These are phyloP conservation scores for Idaea biselata DNA, from an alignment of 2,888 invertebrate species.

Conservation along the genomic window DNA sequence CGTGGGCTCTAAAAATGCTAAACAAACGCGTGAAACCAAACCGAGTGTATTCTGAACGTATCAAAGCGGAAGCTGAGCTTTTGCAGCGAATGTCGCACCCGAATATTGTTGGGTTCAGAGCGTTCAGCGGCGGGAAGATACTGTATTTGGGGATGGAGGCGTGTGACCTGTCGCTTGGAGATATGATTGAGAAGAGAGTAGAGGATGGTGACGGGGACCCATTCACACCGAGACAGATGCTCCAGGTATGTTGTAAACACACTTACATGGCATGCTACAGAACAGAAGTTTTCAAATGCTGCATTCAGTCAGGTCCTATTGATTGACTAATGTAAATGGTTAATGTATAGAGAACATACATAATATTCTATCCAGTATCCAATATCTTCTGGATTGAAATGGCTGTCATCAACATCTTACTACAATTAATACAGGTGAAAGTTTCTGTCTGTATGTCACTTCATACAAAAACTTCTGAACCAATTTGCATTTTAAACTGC, in stretches of 20 bases:
- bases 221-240: conserved; percentile 82
- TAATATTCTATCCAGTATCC: too few species aligned
- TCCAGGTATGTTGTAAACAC: conserved; percentile 62
- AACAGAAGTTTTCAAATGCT: too few species aligned
- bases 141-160: conserved; percentile 90
- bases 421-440: too few species aligned
- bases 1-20: conserved; percentile 92
- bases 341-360: too few species aligned
- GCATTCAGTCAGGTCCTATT: too few species aligned
- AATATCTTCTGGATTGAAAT: too few species aligned
- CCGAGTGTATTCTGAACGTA: conserved; percentile 74
- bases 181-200: conserved; percentile 85
- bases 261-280: background rate
- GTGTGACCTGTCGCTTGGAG: conserved; percentile 85
- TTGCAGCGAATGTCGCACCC: conserved; percentile 86
- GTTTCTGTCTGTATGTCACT: too few species aligned
- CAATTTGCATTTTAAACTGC: too few species aligned
- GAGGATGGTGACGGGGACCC: conserved; percentile 78
- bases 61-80: conserved; percentile 86
- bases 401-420: too few species aligned
- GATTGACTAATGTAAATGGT: too few species aligned
- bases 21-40: conserved; percentile 73
- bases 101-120: conserved; percentile 89
- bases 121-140: conserved; percentile 74
- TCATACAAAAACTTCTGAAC: too few species aligned